Evolutionary conservation across 2,888 invertebrate genomes (phyloP), one percentile per base, ranked within the genome.

Genomic region (Clivina fossor): DNA sequence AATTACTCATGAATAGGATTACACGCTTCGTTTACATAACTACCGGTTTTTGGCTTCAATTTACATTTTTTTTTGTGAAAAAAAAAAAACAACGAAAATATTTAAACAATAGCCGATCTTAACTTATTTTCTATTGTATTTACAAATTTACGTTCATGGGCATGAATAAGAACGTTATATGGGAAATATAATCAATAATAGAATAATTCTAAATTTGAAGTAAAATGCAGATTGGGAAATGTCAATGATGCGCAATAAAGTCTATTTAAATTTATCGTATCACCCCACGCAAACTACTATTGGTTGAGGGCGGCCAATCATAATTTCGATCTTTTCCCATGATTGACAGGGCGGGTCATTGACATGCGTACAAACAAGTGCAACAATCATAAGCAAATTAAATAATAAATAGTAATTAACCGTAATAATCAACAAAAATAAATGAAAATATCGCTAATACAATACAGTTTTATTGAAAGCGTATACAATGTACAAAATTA

Each of bases 361-460:
- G 51, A 51, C 51, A 51, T 51, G 40, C 49, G 40, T 49, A 49
- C 40, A 49, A 49, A 49, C 32, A 47, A 49, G 18, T 40, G 30
- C 37, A 49, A 49, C 49, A 49, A 37, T 49, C 15, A 38, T 22
- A 49, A 49, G 49, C 49, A 33, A 22, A 37, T 37, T 48, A 24
- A 35, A 24, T 20, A 16, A 44, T 11, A 26, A 16, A n/a, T n/a
- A n/a, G n/a, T n/a, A n/a, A n/a, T n/a, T n/a, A n/a, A n/a, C n/a
- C n/a, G n/a, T 37, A 48, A 48, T 35, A 48, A 48, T 44, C 24
- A 44, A 30, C 30, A 19, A 44, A 18, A 22, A 28, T 32, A 28
- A 30, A 44, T 28, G 32, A 28, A 30, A 38, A 38, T 18, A 8
- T 11, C 4, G 18, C 11, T 18, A n/a, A 26, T 43, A 43, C 28